A percentile compares a stretch with the other conserved stretches of the same genome.
Evolutionary conservation across 2,888 invertebrate genomes (phyloP).

Genomic region (Choreutis nemorana): DNA sequence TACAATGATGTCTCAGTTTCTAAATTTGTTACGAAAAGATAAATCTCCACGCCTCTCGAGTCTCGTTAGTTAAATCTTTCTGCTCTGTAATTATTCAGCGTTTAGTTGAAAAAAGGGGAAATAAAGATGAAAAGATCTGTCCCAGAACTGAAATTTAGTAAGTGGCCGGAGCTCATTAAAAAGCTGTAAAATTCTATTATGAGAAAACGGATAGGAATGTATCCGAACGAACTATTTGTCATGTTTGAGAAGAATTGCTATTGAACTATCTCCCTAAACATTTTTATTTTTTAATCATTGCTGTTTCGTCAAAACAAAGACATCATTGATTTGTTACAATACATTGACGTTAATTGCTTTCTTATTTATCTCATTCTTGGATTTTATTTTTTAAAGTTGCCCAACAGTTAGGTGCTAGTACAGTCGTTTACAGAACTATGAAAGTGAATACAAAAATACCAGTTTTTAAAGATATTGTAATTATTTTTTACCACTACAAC

Average conservation of each 20-base stretch:
- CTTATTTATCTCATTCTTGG: conserved; percentile 36
- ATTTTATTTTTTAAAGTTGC: conserved; percentile 32
- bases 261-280: too few species aligned
- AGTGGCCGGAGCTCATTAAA: conserved; percentile 57
- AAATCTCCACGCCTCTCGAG: conserved; percentile 51
- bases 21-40: conserved; percentile 62
- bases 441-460: too few species aligned
- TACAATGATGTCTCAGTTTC: conserved; percentile 60
- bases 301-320: conserved; percentile 2
- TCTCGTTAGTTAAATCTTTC: conserved; percentile 61
- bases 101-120: conserved; percentile 24
- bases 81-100: conserved; percentile 53
- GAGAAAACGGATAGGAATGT: conserved; percentile 36
- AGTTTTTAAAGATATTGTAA: too few species aligned
- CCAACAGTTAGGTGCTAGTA: conserved; percentile 8
- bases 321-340: conserved; percentile 48
- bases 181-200: conserved; percentile 59
- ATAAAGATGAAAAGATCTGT: conserved; percentile 53
- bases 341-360: conserved; percentile 58
- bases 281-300: too few species aligned
- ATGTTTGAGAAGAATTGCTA: too few species aligned
- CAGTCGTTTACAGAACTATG: too few species aligned
- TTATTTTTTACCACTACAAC: too few species aligned
- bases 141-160: conserved; percentile 46
- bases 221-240: too few species aligned